Evolutionary conservation across 2,888 invertebrate species (phyloP).

Genomic region (Scaptomyza flava): DNA sequence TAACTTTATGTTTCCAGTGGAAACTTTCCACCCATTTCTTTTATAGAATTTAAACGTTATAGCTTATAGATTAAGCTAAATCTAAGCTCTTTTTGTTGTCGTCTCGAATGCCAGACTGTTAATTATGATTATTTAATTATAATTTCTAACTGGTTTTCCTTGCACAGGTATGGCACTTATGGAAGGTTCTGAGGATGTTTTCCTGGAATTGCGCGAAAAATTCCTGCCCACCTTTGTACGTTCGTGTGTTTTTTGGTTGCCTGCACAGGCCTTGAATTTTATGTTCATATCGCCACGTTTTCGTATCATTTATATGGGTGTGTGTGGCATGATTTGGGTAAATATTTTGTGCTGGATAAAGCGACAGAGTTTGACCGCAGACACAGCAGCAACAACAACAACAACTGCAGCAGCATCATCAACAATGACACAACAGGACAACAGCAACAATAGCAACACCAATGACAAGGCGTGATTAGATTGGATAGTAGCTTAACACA

Average conservation of each 20-base stretch:
- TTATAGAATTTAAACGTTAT: no score
- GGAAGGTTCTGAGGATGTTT: conserved; percentile 89
- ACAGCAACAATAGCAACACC: conserved; percentile 1
- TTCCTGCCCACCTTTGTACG: conserved; percentile 89
- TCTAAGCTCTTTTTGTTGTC: no score
- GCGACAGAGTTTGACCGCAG: conserved; percentile 83
- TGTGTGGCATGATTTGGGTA: conserved; percentile 92
- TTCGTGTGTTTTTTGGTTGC: conserved; percentile 93
- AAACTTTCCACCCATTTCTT: no score
- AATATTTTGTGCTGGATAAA: conserved; percentile 94
- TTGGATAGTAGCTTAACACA: conserved; percentile 46
- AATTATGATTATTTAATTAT: not conserved
- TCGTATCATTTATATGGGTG: conserved; percentile 91
- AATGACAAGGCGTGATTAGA: conserved; percentile 44
- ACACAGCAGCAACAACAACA: conserved; percentile 5
- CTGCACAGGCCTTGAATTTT: conserved; percentile 92
- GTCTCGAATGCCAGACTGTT: no score
- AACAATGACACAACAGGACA: conserved; percentile 4
- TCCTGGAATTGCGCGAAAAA: conserved; percentile 90
- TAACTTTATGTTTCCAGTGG: no score
- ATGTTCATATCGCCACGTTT: conserved; percentile 89
- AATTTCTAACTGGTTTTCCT: not conserved
- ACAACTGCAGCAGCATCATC: not conserved
- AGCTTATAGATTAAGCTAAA: no score
- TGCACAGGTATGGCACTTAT: conserved; percentile 89